A percentile compares a stretch with the other conserved stretches of the same genome.
Evolutionary conservation across 2,888 invertebrate genomes (phyloP).

Genomic region (Anagyrus pseudococci): DNA sequence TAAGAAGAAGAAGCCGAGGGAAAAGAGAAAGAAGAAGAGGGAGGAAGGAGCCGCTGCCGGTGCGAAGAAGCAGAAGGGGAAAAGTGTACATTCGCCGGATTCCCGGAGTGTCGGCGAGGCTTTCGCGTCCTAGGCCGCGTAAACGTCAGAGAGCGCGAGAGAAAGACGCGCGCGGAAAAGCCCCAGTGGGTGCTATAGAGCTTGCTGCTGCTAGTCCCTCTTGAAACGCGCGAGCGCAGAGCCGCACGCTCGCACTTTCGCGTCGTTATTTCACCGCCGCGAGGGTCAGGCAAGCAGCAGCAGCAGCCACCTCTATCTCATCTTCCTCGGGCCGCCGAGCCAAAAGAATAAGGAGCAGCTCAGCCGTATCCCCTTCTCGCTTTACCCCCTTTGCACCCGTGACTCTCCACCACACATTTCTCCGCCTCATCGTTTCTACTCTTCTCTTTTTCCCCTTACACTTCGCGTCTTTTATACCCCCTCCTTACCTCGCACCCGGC

Average conservation of each 20-base stretch:
- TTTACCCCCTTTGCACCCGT: constrained; percentile 27
- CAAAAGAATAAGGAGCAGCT: constrained; percentile 14
- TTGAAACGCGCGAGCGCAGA: constrained; percentile 21
- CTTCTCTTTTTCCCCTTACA: no score
- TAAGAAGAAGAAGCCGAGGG: no score
- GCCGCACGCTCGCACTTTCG: no score
- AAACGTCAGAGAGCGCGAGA: neutral
- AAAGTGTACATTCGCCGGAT: constrained; percentile 31
- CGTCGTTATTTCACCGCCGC: constrained; percentile 58
- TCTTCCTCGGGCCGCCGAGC: no score
- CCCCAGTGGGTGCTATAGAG: neutral
- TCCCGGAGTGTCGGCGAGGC: constrained; percentile 30
- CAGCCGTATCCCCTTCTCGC: constrained; percentile 33
- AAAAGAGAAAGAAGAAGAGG: no score
- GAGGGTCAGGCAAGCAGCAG: constrained; percentile 40
- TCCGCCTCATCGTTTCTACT: no score
- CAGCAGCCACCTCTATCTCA: no score
- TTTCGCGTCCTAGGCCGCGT: constrained; percentile 21
- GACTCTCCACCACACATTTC: no score
- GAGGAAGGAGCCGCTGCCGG: no score
- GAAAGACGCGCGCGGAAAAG: neutral
- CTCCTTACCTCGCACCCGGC: no score
- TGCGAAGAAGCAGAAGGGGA: constrained; percentile 34
- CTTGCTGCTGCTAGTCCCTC: constrained; percentile 28
- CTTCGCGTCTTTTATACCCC: no score